Base-by-base conservation (phyloP, 2,113 vertebrate species). In the Elephantulus edwardii region DNA sequence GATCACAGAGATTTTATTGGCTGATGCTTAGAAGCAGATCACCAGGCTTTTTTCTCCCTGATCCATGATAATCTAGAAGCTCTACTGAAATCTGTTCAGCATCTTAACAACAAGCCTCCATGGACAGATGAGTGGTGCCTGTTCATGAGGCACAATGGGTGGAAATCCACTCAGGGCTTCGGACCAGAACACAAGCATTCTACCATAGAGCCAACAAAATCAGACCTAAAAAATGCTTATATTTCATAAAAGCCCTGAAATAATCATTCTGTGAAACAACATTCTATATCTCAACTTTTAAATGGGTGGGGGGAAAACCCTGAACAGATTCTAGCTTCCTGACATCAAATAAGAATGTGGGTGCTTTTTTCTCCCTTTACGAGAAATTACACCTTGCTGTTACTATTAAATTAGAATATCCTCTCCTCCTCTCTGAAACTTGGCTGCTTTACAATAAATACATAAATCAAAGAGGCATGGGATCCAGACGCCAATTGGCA, bases 371-470 rank as follows among this genome's bases (percentile, higher is more conserved):
- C 91, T 91, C 82, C 54, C 72, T 83, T 91, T 74, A 71, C 80
- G 75, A 93, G 89, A 92, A 95, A 91, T 81, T 83, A 85, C 91
- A 93, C 93, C 95, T 95, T 92, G 71, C 83, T 93, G 83, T 92
- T 52, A 83, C 88, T 75, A 83, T 89, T 95, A 78, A 95, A 90
- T 95, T 88, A 89, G 83, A 91, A 87, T 80, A 88, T 85, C 93
- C 92, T 88, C 93, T 95, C 83, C 19, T 80, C 86, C 76, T 76
- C 80, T 88, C 91, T 90, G 71, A 86, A 93, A 95, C 72, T 85
- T 95, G 92, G 95, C 95, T 88, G 96, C 89, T 92, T 86, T 86
- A 93, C 93, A 95, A 93, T 83, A 95, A 96, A 91, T 90, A 92
- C 89, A 96, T 52, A 94, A 92, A 95, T 95, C 93, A 89, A 91